Evolutionary conservation across 2,113 vertebrate genomes (phyloP), one percentile per base, ranked within the genome.

Genomic region (Oceanites oceanicus): DNA sequence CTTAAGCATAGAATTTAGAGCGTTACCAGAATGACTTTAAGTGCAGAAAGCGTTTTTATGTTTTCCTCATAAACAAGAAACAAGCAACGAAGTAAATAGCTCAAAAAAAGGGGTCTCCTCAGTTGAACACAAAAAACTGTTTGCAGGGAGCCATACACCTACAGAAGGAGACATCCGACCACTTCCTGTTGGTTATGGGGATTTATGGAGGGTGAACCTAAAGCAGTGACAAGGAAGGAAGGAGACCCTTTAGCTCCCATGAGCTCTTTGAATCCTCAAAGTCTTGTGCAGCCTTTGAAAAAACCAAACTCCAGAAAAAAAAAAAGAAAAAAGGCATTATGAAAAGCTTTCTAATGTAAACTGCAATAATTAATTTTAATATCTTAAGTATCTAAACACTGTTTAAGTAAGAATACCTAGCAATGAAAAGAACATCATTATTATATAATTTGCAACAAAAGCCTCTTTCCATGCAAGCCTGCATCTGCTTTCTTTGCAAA

Each of bases 1-100:
- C 77, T 94, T 96, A 96, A 95, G 91, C 83, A 21, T 40, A 80
- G 94, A 49, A 94, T 96, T 95, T 97, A 96, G 72, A 97, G 77
- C 15, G 0, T 75, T 73, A 70, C 90, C 92, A 92, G 94, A 94
- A 90, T 8, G 80, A 38, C 77, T 96, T 86, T 62, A 67, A 96
- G 92, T 34, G 66, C 77, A 96, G 73, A 36, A 85, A 78, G 88
- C 23, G 12, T 65, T 92, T 94, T 96, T 96, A 94, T 96, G 95
- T 45, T 94, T 96, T 70, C 88, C 92, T 84, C 92, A 77, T 97
- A 95, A 96, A 96, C 3, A 2, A 76, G 75, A 90, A 91, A 25
- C 7, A 47, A 45, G 53, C 58, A 94, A 75, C 1, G 49, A 88
- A 77, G 77, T 9, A 79, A 92, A 93, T 23, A 91, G 86, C 92